Conservation (phyloP, 2,888 invertebrate species). For the Diplolepis rosae region DNA sequence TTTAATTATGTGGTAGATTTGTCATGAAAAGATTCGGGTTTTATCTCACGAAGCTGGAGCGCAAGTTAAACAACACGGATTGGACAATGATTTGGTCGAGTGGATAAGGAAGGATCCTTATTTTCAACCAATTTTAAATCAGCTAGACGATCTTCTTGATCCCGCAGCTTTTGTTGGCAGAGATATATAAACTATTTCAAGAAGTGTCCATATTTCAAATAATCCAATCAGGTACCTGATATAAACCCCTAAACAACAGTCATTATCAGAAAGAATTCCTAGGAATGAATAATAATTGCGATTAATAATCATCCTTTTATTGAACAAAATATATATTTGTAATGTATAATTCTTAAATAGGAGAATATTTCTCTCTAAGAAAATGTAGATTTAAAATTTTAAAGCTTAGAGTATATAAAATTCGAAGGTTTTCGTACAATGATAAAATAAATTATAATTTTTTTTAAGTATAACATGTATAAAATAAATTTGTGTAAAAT, state of each 20-base stretch:
- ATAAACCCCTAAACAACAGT: background rate
- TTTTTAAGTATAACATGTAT: slow-evolving; percentile 12
- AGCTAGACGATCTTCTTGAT: slow-evolving; percentile 85
- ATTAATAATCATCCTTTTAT: slow-evolving; percentile 37
- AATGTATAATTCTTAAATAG: slow-evolving; percentile 21
- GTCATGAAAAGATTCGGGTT: slow-evolving; percentile 96
- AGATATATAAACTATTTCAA: slow-evolving; percentile 87
- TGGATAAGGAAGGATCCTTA: slow-evolving; percentile 86
- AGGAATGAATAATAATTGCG: slow-evolving; percentile 34
- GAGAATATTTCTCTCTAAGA: background rate
- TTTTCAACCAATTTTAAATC: slow-evolving; percentile 87
- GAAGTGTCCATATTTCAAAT: slow-evolving; percentile 76
- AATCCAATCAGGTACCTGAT: too few relatives aligned
- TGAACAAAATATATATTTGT: slow-evolving; percentile 32
- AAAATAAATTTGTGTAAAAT: slow-evolving; percentile 26
- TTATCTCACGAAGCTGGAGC: slow-evolving; percentile 93
- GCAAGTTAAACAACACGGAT: slow-evolving; percentile 91
- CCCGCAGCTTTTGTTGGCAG: slow-evolving; percentile 92
- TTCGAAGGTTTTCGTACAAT: background rate
- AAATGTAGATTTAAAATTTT: background rate
- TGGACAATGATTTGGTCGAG: slow-evolving; percentile 92
- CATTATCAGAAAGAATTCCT: slow-evolving; percentile 26
- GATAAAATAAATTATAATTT: background rate
- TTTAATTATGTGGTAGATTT: slow-evolving; percentile 75
- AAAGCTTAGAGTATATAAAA: background rate